Evolutionary conservation across 1,140 invertebrate species (phyloP).

Genomic region (Temnothorax longispinosus): DNA sequence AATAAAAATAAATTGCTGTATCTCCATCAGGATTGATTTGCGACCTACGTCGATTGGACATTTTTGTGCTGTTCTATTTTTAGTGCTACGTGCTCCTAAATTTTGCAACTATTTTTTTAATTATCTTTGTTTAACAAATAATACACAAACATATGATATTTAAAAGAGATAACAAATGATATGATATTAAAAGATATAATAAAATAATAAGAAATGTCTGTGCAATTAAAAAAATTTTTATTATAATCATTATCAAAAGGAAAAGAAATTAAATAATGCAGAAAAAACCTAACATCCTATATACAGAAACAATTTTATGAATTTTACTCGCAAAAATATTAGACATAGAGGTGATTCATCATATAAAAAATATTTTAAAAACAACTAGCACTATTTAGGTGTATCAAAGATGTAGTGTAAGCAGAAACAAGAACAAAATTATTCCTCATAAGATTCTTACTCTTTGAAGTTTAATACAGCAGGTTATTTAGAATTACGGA

Average conservation of each 20-base stretch:
- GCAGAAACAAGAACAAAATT: constrained; percentile 29
- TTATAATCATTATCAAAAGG: neutral
- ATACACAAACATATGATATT: neutral
- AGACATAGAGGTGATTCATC: neutral
- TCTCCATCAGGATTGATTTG: constrained; percentile 15
- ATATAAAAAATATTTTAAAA: neutral
- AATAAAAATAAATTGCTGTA: constrained; percentile 28
- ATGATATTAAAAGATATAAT: neutral
- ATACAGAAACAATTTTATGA: neutral
- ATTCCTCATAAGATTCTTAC: constrained; percentile 32
- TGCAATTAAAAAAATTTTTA: neutral
- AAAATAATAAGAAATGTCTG: neutral
- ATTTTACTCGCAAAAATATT: constrained; percentile 6
- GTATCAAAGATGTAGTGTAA: neutral
- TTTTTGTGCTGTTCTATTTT: constrained; percentile 8
- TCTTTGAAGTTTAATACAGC: constrained; percentile 46
- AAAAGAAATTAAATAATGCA: neutral
- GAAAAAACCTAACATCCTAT: neutral
- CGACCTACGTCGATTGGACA: constrained; percentile 1
- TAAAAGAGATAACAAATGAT: neutral
- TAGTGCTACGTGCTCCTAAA: neutral
- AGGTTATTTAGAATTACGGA: constrained; percentile 9
- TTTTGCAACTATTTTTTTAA: neutral
- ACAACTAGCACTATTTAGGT: neutral
- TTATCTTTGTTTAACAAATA: constrained; percentile 1